These are phyloP conservation scores for Drosophila nr. fundita DNA, from an alignment of 2,888 invertebrate genomes.

Conservation along the genomic window DNA sequence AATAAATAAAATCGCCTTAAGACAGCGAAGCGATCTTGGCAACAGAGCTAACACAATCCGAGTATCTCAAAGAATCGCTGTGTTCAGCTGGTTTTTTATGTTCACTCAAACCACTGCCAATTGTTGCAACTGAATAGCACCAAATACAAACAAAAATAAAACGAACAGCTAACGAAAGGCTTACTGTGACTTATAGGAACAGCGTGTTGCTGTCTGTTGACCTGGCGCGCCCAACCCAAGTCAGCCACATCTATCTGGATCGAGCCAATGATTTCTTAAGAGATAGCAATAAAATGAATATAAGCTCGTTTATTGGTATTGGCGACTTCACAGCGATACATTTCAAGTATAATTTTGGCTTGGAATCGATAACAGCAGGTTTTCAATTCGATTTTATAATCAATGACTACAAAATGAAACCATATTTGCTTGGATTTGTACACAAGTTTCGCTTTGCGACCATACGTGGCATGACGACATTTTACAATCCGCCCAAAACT, in stretches of 20 bases:
- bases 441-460: conserved; percentile 80
- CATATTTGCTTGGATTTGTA: conserved; percentile 76
- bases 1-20: background rate
- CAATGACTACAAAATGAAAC: conserved; percentile 76
- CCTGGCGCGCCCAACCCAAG: conserved; percentile 42
- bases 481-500: conserved; percentile 58
- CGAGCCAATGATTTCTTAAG: conserved; percentile 51
- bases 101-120: background rate
- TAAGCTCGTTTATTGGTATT: conserved; percentile 35
- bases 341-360: conserved; percentile 43
- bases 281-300: conserved; percentile 23
- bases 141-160: background rate
- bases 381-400: conserved; percentile 82
- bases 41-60: conserved; percentile 2
- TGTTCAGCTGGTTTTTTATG: background rate
- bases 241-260: conserved; percentile 74
- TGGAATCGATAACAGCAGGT: conserved; percentile 32
- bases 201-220: conserved; percentile 68
- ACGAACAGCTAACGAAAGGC: background rate
- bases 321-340: conserved; percentile 38
- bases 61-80: background rate
- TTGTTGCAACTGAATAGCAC: background rate
- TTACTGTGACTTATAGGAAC: conserved; percentile 39
- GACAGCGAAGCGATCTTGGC: background rate
- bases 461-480: conserved; percentile 72